Evolutionary conservation across 2,797 vertebrate genomes (phyloP).

Genomic region (Myotis vivesi): DNA sequence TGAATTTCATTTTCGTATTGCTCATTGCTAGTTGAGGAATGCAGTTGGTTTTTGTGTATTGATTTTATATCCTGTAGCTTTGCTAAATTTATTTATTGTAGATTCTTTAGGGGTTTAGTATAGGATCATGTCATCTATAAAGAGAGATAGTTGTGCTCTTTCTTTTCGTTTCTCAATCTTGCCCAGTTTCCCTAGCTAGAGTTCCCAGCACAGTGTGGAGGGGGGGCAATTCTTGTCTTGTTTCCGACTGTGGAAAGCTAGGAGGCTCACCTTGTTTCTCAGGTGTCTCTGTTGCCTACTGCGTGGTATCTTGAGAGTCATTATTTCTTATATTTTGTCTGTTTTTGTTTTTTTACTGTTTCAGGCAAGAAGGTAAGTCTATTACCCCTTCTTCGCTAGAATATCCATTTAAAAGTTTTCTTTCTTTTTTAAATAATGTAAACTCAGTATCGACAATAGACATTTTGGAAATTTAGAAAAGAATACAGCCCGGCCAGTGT

Average conservation of each 20-base stretch:
- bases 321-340: not conserved
- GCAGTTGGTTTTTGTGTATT: not conserved
- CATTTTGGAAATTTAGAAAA: conserved; percentile 13
- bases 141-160: not conserved
- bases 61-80: not conserved
- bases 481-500: not conserved
- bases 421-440: not conserved
- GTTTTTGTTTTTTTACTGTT: not conserved
- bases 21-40: not conserved
- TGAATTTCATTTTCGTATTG: not conserved
- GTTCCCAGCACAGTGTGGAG: not conserved
- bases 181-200: not conserved
- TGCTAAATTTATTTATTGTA: not conserved
- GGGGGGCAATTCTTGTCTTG: not conserved
- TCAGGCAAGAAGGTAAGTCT: not conserved
- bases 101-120: not conserved
- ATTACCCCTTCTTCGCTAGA: not conserved
- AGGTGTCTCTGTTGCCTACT: not conserved
- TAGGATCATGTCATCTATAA: not conserved
- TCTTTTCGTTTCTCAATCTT: not conserved
- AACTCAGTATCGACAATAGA: not conserved
- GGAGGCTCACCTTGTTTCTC: not conserved
- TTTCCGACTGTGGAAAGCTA: not conserved
- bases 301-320: not conserved
- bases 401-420: not conserved